Percentiles rank a stretch among this genome's conserved stretches.
These are phyloP conservation scores for Syngnathus rostellatus DNA, from an alignment of 2,797 vertebrate genomes.

Conservation along the genomic window DNA sequence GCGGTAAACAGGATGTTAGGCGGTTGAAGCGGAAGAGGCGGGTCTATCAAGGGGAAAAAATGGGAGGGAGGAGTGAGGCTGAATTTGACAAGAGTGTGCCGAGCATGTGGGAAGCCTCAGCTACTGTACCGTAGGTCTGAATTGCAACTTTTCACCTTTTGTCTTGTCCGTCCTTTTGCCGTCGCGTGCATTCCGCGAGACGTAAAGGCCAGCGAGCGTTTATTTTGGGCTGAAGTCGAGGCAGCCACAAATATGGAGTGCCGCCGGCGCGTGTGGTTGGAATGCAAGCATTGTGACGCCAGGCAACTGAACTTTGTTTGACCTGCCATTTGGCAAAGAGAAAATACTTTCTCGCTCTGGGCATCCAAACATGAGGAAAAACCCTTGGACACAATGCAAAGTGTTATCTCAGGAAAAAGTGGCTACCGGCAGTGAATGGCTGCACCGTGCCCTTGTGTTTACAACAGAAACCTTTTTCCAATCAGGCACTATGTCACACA, in stretches of 20 bases:
- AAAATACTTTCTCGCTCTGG: conserved; percentile 13
- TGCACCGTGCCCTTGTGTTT: neutral
- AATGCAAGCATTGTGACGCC: conserved; percentile 52
- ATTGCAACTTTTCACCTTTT: conserved; percentile 50
- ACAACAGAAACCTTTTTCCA: neutral
- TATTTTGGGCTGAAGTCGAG: conserved; percentile 20
- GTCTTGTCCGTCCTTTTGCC: conserved; percentile 15
- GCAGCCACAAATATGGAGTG: conserved; percentile 2
- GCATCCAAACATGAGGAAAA: conserved; percentile 12
- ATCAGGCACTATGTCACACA: neutral
- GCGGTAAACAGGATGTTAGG: conserved; percentile 75
- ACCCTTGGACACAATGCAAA: conserved; percentile 8
- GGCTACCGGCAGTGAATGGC: neutral
- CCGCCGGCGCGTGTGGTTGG: conserved; percentile 29
- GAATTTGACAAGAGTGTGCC: conserved; percentile 59
- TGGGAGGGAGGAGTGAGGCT: conserved; percentile 57
- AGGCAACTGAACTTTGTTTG: conserved; percentile 49
- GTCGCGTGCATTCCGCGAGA: conserved; percentile 15
- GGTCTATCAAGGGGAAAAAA: conserved; percentile 34
- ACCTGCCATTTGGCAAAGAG: conserved; percentile 41
- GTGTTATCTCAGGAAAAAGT: neutral
- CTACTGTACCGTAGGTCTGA: conserved; percentile 70
- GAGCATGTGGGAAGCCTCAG: conserved; percentile 67
- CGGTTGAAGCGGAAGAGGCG: conserved; percentile 56
- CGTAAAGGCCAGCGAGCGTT: conserved; percentile 30